Conservation (phyloP, 1,140 invertebrate genomes). For the Drosophila chauvacae region DNA sequence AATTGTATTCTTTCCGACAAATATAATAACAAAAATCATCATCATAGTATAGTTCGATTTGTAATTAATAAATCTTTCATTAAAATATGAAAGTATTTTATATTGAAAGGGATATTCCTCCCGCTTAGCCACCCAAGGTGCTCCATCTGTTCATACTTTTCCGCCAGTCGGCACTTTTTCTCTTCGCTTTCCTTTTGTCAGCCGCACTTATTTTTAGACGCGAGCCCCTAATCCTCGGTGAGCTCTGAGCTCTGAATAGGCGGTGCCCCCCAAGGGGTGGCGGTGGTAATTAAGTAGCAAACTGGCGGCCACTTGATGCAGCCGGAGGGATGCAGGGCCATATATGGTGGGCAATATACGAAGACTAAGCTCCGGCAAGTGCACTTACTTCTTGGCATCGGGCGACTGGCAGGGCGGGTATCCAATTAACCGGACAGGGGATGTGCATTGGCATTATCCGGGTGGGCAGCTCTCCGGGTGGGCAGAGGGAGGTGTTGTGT, state of each 20-base stretch:
- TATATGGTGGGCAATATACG: slow-evolving; percentile 2
- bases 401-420: slow-evolving; percentile 53
- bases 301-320: slow-evolving; percentile 40
- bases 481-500: background rate
- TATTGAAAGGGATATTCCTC: too few species aligned
- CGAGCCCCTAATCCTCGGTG: slow-evolving; percentile 41
- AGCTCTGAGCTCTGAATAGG: slow-evolving; percentile 6
- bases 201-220: slow-evolving; percentile 37
- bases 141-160: slow-evolving; percentile 14
- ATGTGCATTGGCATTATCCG: slow-evolving; percentile 70
- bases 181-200: slow-evolving; percentile 20
- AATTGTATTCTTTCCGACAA: background rate
- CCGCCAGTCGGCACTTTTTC: slow-evolving; percentile 21
- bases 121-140: background rate
- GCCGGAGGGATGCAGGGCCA: slow-evolving; percentile 5
- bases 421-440: slow-evolving; percentile 63
- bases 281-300: slow-evolving; percentile 37
- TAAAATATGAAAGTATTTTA: background rate
- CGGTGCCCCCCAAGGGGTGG: slow-evolving; percentile 5
- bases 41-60: background rate
- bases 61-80: background rate
- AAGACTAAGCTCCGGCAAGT: slow-evolving; percentile 22
- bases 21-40: background rate
- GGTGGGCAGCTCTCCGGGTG: slow-evolving; percentile 16
- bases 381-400: slow-evolving; percentile 83